Conservation (phyloP, 2,797 vertebrate species). For the Myripristis jacobus region DNA sequence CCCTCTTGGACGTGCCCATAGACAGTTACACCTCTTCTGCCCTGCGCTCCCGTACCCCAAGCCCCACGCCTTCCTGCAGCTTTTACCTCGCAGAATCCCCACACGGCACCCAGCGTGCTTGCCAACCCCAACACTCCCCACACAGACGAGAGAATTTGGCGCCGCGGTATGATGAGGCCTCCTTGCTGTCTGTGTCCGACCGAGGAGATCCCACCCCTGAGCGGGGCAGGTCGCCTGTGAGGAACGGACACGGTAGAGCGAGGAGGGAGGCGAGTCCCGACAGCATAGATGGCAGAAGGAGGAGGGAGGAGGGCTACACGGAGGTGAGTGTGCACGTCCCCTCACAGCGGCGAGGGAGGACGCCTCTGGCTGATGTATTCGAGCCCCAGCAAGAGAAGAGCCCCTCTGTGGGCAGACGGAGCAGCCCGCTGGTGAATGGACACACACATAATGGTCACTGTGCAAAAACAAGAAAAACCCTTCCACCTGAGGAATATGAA, state of each 20-base stretch:
- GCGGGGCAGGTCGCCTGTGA: constrained; percentile 81
- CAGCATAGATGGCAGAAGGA: constrained; percentile 61
- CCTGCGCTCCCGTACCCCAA: constrained; percentile 62
- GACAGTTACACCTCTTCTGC: constrained; percentile 81
- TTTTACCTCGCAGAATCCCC: constrained; percentile 81
- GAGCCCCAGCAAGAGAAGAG: constrained; percentile 58
- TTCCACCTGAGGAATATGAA: constrained; percentile 76
- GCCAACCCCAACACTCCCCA: constrained; percentile 61
- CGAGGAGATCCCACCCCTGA: constrained; percentile 66
- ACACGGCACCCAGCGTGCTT: constrained; percentile 49
- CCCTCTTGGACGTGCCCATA: constrained; percentile 91
- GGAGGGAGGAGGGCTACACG: constrained; percentile 78
- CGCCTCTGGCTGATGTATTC: constrained; percentile 69
- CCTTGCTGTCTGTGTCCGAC: constrained; percentile 64
- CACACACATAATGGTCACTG: constrained; percentile 61
- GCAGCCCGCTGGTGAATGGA: constrained; percentile 65
- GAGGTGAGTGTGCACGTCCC: constrained; percentile 82
- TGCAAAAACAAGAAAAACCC: constrained; percentile 42
- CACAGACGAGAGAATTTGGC: constrained; percentile 55
- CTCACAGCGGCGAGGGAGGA: constrained; percentile 58
- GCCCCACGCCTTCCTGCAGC: constrained; percentile 77
- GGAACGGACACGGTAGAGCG: constrained; percentile 68
- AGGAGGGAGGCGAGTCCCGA: constrained; percentile 73
- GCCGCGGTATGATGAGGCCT: constrained; percentile 39
- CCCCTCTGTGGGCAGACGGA: constrained; percentile 39